Evolutionary conservation across 2,888 invertebrate genomes (phyloP), one percentile per base, ranked within the genome.

Genomic region (Boloria euphrosyne): DNA sequence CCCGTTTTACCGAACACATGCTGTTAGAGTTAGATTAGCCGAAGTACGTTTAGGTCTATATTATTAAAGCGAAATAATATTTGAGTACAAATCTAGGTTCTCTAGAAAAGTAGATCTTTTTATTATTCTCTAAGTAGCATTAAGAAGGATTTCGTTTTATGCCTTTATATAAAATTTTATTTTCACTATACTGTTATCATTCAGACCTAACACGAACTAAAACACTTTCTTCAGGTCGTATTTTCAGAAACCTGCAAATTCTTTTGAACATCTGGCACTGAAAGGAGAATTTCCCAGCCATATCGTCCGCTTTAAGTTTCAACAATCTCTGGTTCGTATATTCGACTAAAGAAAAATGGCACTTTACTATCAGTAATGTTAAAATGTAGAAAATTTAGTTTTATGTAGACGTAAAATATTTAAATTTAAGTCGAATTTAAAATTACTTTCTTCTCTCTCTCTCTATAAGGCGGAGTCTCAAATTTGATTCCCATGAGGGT

Each of bases 201-300:
- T 57, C n/a, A 22, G n/a, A 57, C 31, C 31, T 7, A 38, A 46
- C 57, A 57, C 10, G 46, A 44, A 22, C 14, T 46, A 43, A 43
- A 55, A 55, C 57, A 57, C 63, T 16, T 17, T 16, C 49, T 16
- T 13, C 22, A 38, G 18, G 16, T 63, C 31, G 46, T 61, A 61
- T 67, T 67, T 61, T 61, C 16, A 61, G 57, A 27, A 65, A 46
- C 50, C 38, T 50, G 52, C 46, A 47, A 68, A 57, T 68, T 65
- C 57, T 44, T 17, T 47, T 1, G 61, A 68, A 58, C 68, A 68
- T 68, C 68, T 68, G 68, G 57, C 61, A 27, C 2, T 31, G 43
- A 17, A 27, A 27, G 61, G 38, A 44, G 38, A 52, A 59, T 47
- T 65, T 68, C 61, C 61, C 57, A 61, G 61, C 59, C 59, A 50